Base-by-base conservation (phyloP, 2,888 invertebrate genomes). In the Pandemis corylana region DNA sequence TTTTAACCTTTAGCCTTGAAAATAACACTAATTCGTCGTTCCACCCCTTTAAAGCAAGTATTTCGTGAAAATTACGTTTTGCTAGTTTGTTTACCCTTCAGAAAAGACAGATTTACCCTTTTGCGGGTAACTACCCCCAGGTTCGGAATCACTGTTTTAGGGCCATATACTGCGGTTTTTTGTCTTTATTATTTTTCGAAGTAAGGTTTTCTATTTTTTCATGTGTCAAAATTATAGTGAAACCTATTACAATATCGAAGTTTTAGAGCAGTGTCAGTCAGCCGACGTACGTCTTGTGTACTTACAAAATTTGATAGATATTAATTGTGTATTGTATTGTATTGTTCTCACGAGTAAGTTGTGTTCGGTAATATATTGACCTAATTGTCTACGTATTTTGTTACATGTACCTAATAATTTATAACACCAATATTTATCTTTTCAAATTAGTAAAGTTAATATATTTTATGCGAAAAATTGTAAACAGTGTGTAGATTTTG, bases 401-500 rank as follows among this genome's bases (percentile, higher is more conserved):
- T 90, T 90, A 86, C 80, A 79, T 87, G 81, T 86, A 72, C 75
- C 70, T 70, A 88, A 89, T 90, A 85, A 88, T 89, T 91, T 90
- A 86, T 90, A 91, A 93, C 90, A 93, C 93, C 92, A 92, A 91
- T 89, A 89, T 89, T 90, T 92, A 93, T 91, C 89, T 91, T 79
- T 90, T 88, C 86, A 88, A 82, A 89, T 88, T 84, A 88, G 84
- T 90, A 87, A 84, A 76, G 71, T 72, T 77, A 77, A 85, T 86
- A 86, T 88, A 87, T 89, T 85, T 88, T 87, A 89, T 85, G 87
- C 83, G 81, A 85, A 88, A 36, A 85, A 86, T 82, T 90, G 87
- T 92, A 89, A 89, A 85, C 87, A 83, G 86, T 92, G 90, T 91
- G 91, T 93, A 94, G 94, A 84, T 93, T 94, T 92, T 92, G 93